phyloP scores from a whole-genome alignment of 1,140 invertebrate genomes.

The Patella vulgata region DNA sequence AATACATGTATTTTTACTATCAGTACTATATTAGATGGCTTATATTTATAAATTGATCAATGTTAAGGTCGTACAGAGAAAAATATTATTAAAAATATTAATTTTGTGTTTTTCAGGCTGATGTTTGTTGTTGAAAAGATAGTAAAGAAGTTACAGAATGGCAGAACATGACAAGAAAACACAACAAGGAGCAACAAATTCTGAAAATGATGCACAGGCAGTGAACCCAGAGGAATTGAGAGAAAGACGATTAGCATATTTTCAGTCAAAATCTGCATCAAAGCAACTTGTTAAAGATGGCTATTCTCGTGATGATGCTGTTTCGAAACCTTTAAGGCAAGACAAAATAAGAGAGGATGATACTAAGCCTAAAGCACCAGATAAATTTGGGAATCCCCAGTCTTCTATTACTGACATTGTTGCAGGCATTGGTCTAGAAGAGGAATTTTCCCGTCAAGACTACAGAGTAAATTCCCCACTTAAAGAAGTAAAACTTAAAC shows the following conservation, averaged over 20 bases:
- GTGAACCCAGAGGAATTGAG: conserved; percentile 18
- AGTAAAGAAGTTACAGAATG: not conserved
- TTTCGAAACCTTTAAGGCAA: not conserved
- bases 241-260: conserved; percentile 30
- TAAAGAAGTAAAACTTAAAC: too few relatives aligned
- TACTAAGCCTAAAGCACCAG: not conserved
- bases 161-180: not conserved
- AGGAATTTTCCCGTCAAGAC: too few relatives aligned
- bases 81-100: too few relatives aligned
- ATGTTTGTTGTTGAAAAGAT: too few relatives aligned
- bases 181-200: not conserved
- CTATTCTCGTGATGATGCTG: not conserved
- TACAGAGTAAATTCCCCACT: too few relatives aligned
- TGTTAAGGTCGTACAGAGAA: too few relatives aligned
- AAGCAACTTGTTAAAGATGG: not conserved
- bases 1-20: too few relatives aligned
- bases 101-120: too few relatives aligned
- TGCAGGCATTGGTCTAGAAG: not conserved
- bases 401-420: not conserved
- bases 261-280: conserved; percentile 5
- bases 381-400: not conserved
- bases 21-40: too few relatives aligned
- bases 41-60: too few relatives aligned
- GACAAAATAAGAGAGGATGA: not conserved
- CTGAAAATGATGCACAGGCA: not conserved